Conservation (phyloP, 1,140 invertebrate species). For the Propsilocerus akamusi region DNA sequence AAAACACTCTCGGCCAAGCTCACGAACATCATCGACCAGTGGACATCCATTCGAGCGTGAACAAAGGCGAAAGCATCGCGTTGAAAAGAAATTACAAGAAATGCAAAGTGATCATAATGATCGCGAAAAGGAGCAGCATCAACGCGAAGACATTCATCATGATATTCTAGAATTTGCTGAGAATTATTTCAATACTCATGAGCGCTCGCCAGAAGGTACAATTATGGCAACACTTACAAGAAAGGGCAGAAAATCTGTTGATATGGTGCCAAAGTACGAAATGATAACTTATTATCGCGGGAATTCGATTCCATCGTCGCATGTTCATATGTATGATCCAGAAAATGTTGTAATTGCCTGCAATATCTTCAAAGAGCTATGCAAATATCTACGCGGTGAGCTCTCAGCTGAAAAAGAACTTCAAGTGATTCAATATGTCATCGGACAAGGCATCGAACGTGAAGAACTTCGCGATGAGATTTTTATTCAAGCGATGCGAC, state of each 20-base stretch:
- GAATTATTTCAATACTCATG: slow-evolving; percentile 80
- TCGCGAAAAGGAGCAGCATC: slow-evolving; percentile 27
- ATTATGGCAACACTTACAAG: slow-evolving; percentile 79
- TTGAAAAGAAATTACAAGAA: slow-evolving; percentile 71
- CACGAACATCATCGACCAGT: slow-evolving; percentile 15
- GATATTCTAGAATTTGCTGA: slow-evolving; percentile 89
- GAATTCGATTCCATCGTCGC: slow-evolving; percentile 77
- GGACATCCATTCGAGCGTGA: slow-evolving; percentile 35
- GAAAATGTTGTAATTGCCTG: slow-evolving; percentile 83
- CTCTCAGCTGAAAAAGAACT: slow-evolving; percentile 66
- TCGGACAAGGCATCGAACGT: slow-evolving; percentile 67
- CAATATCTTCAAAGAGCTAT: slow-evolving; percentile 77
- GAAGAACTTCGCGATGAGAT: slow-evolving; percentile 82
- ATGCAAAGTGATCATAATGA: slow-evolving; percentile 39
- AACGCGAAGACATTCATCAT: slow-evolving; percentile 33
- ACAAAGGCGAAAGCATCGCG: slow-evolving; percentile 57
- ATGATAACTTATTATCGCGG: slow-evolving; percentile 83
- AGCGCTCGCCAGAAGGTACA: slow-evolving; percentile 63
- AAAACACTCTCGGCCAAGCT: slow-evolving; percentile 23
- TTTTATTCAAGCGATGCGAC: slow-evolving; percentile 70
- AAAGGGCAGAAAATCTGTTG: slow-evolving; percentile 51
- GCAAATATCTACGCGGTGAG: slow-evolving; percentile 72
- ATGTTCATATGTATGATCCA: slow-evolving; percentile 88
- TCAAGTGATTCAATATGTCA: slow-evolving; percentile 64
- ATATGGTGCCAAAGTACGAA: slow-evolving; percentile 73